A percentile compares a stretch with the other conserved stretches of the same genome.
Conservation (phyloP, 2,888 invertebrate species). For the Nebria brevicollis region DNA sequence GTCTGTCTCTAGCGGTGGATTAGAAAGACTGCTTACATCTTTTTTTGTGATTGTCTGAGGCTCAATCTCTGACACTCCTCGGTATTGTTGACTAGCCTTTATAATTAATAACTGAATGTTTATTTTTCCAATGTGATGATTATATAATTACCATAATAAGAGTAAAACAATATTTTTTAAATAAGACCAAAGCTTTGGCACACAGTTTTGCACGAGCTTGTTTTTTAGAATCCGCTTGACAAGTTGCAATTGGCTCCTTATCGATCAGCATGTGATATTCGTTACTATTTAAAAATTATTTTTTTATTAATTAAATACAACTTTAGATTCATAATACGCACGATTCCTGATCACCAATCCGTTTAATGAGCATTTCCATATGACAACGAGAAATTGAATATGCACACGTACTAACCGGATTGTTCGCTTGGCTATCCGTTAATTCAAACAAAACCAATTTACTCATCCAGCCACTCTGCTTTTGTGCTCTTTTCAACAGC, state of each 20-base stretch:
- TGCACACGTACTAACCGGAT: not conserved
- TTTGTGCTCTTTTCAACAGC: not conserved
- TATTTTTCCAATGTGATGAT: too few species aligned
- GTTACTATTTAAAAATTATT: not conserved
- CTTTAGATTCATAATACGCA: not conserved
- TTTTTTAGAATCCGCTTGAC: not conserved
- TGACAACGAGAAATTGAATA: slow-evolving; percentile 8
- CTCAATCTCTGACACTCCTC: too few species aligned
- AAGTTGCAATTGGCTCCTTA: not conserved
- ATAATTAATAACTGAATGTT: too few species aligned
- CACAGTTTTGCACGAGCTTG: slow-evolving; percentile 15
- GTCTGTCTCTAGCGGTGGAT: too few species aligned
- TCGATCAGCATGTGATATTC: slow-evolving; percentile 17
- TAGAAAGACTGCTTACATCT: too few species aligned
- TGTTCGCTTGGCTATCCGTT: not conserved
- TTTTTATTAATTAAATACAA: too few species aligned
- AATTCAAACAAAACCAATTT: not conserved
- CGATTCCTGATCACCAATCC: not conserved
- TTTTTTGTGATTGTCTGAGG: too few species aligned
- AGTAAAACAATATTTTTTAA: slow-evolving; percentile 37
- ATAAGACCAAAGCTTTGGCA: slow-evolving; percentile 2
- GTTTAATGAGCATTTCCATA: not conserved
- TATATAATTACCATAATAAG: slow-evolving; percentile 7
- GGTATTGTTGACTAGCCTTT: too few species aligned
- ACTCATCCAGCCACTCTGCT: slow-evolving; percentile 12